Percentiles rank a stretch among this genome's conserved stretches.
Conservation (phyloP, 2,113 vertebrate genomes). For the Lophius piscatorius region DNA sequence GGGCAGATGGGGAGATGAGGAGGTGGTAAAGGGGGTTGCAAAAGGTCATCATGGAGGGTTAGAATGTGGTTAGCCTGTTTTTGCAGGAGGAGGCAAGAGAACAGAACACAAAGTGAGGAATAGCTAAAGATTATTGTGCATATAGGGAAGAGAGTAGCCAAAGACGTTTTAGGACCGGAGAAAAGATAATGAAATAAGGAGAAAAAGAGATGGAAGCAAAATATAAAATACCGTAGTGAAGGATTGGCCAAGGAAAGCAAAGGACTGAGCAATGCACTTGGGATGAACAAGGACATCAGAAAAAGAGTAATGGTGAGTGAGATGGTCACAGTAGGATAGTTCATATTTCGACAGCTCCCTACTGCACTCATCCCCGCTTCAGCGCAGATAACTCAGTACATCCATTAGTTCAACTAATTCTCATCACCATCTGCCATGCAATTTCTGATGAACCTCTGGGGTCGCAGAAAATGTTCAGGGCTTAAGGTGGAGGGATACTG, state of each 20-base stretch:
- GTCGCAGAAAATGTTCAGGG: conserved; percentile 57
- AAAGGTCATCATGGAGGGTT: conserved; percentile 9
- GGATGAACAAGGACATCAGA: neutral
- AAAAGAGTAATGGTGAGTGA: conserved; percentile 19
- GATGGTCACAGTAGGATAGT: conserved; percentile 63
- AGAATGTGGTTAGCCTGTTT: conserved; percentile 9
- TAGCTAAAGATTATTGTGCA: neutral
- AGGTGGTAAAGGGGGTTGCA: conserved; percentile 14
- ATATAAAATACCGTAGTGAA: neutral
- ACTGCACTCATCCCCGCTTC: conserved; percentile 55
- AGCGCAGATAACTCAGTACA: conserved; percentile 60
- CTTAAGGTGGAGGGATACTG: conserved; percentile 51
- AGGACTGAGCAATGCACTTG: conserved; percentile 7
- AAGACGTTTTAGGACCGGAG: neutral
- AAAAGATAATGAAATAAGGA: conserved; percentile 3
- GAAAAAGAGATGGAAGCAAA: neutral
- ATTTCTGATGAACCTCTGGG: conserved; percentile 71
- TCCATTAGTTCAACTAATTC: conserved; percentile 76
- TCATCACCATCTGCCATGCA: conserved; percentile 72
- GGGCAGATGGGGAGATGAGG: conserved; percentile 35
- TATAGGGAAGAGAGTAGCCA: neutral
- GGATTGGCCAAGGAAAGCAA: neutral
- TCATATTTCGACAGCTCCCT: conserved; percentile 65
- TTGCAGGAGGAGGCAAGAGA: conserved; percentile 4
- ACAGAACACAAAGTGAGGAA: conserved; percentile 6